A percentile compares a stretch with the other conserved stretches of the same genome.
Conservation (phyloP, 2,888 invertebrate species). For the Aphidoletes aphidimyza region DNA sequence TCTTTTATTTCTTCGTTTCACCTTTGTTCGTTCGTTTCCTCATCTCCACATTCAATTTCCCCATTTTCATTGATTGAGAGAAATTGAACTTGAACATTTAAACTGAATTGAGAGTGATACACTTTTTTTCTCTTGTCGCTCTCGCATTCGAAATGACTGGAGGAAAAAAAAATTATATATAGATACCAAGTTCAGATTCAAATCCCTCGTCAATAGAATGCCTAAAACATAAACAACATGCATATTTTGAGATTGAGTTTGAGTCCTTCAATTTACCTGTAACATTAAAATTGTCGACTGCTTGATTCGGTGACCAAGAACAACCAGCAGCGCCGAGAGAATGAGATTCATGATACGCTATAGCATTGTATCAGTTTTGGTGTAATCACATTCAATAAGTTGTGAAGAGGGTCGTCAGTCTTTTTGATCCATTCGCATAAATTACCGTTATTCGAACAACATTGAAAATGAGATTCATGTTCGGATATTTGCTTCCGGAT, state of each 20-base stretch:
- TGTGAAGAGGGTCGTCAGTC: conserved; percentile 52
- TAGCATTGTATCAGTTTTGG: background rate
- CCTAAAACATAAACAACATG: background rate
- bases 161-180: no score
- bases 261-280: background rate
- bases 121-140: conserved; percentile 19
- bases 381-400: conserved; percentile 38
- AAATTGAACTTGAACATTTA: conserved; percentile 40
- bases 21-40: conserved; percentile 14
- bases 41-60: background rate
- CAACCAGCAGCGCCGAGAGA: no score
- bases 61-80: background rate
- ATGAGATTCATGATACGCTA: background rate
- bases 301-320: no score
- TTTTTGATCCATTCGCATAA: conserved; percentile 26
- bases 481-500: no score
- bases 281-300: no score
- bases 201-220: background rate
- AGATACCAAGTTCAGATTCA: background rate
- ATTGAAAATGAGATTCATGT: background rate
- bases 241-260: background rate
- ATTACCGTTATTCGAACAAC: background rate
- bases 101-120: conserved; percentile 43
- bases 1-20: background rate
- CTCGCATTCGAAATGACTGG: background rate